phyloP scores from a whole-genome alignment of 1,140 invertebrate species.

The Aphaenogaster rudis region DNA sequence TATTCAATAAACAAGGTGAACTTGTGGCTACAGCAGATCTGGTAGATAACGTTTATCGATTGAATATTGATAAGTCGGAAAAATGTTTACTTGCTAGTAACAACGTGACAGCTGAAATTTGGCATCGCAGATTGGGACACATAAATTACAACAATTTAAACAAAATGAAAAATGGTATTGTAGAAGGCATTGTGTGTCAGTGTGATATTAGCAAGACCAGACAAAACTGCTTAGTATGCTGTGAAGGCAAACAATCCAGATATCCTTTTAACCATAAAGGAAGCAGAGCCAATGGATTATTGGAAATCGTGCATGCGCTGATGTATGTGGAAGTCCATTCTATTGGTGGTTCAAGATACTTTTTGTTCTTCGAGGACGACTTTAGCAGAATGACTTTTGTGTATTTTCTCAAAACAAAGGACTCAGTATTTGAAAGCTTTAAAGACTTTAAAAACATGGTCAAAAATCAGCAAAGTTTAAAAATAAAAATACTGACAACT shows the following conservation, averaged over 20 bases:
- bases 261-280: neutral
- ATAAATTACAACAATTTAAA: neutral
- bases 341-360: neutral
- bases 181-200: too few species aligned
- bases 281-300: neutral
- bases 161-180: neutral
- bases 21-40: neutral
- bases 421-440: neutral
- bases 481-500: neutral
- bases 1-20: neutral
- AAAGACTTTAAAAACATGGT: neutral
- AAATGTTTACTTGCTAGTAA: neutral
- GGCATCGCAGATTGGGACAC: neutral
- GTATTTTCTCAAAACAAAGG: neutral
- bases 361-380: neutral
- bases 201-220: neutral
- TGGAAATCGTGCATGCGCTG: neutral
- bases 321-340: neutral
- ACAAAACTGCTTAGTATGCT: neutral
- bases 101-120: neutral
- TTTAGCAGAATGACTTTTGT: neutral
- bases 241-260: neutral
- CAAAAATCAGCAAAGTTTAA: neutral
- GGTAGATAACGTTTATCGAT: neutral
- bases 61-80: neutral